Evolutionary conservation across 2,888 invertebrate species (phyloP), one percentile per base, ranked within the genome.

Genomic region (Microctonus aethiopoides): DNA sequence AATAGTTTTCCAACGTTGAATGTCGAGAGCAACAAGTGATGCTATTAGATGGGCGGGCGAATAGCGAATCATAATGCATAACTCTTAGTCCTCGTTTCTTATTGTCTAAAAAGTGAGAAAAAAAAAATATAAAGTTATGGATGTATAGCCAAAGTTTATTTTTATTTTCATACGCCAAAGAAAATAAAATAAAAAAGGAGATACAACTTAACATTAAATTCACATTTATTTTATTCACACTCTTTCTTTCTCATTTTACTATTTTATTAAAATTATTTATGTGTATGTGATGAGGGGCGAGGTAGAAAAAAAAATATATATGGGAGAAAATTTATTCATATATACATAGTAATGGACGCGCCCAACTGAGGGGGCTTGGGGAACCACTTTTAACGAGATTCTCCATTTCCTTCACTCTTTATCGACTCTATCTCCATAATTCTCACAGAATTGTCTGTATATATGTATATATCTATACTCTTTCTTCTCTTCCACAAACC

Each of bases 1-100:
- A 72, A 70, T 69, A 73, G 71, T 73, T 71, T 67, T 61, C 60
- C 69, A 39, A 4, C 61, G 60, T 61, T 46, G 61, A 32, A 67
- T 57, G 66, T 60, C 72, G 77, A n/a, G 29, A 77, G 85, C 85
- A 86, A 85, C 85, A 86, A 85, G 85, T 85, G 85, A 84, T 81
- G 82, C 84, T 85, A 85, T 85, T 84, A 85, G 84, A 81, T 78
- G 80, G 80, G 78, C 75, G 78, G 74, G 70, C 69, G 72, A 74
- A 74, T 75, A 72, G 77, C 80, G 81, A 85, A 85, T 85, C 84
- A 85, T 85, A 85, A 85, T 85, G 83, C 83, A 85, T 85, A 84
- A 85, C 84, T 84, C 79, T 72, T 78, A 74, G 78, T 78, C 61
- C 70, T 60, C 62, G 20, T 36, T 32, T 26, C n/a, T 13, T 77